A percentile compares a stretch with the other conserved stretches of the same genome.
phyloP scores from a whole-genome alignment of 2,888 invertebrate species.

The Itoplectis maculator region DNA sequence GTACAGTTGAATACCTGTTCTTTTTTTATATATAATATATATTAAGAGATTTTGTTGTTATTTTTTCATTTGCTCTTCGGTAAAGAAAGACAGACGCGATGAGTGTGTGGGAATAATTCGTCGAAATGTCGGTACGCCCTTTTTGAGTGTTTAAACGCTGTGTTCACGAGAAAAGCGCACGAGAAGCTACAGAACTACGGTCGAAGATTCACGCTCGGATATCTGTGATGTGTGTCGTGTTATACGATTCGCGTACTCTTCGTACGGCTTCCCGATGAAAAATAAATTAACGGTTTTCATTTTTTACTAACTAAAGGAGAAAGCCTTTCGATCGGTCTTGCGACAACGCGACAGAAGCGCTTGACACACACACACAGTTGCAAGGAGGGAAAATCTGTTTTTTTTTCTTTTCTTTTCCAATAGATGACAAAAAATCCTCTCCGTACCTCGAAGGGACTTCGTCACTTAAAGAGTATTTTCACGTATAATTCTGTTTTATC shows the following conservation, averaged over 20 bases:
- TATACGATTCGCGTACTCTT: background rate
- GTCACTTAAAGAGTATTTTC: background rate
- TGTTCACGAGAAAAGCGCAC: background rate
- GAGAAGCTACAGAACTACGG: background rate
- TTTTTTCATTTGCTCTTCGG: slow-evolving; percentile 10
- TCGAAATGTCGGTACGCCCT: slow-evolving; percentile 19
- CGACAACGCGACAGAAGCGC: no score
- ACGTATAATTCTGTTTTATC: slow-evolving; percentile 7
- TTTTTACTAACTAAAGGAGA: no score
- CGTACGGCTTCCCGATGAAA: no score
- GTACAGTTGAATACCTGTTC: slow-evolving; percentile 61
- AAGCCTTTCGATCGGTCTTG: no score
- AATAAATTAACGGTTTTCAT: no score
- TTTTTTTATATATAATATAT: slow-evolving; percentile 30
- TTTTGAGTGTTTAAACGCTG: background rate
- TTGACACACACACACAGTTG: slow-evolving; percentile 19
- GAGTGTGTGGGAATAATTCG: slow-evolving; percentile 18
- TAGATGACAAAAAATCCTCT: background rate
- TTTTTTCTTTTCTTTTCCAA: no score
- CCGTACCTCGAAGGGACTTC: background rate
- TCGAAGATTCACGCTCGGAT: background rate
- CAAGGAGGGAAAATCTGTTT: slow-evolving; percentile 50
- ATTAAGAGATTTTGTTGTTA: slow-evolving; percentile 38
- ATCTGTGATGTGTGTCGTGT: background rate
- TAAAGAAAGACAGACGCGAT: slow-evolving; percentile 32